Percentiles rank a stretch among this genome's conserved stretches.
Evolutionary conservation across 2,888 invertebrate genomes (phyloP).

Genomic region (Eupithecia subumbrata): DNA sequence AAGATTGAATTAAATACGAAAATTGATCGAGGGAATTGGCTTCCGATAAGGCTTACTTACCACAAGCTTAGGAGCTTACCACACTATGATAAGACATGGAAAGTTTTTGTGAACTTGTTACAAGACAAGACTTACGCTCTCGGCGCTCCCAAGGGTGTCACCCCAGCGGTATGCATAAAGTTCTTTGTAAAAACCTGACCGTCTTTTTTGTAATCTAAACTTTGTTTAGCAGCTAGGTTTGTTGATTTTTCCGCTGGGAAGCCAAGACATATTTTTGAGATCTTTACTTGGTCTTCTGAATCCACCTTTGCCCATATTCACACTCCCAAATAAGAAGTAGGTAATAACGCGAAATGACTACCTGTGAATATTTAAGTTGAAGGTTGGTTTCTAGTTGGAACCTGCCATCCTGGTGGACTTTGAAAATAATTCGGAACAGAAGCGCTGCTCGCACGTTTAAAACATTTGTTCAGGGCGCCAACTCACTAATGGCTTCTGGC

Average conservation of each 20-base stretch:
- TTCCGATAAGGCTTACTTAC: constrained; percentile 36
- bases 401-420: neutral
- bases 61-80: constrained; percentile 15
- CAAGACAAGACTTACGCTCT: neutral
- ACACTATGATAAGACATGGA: constrained; percentile 16
- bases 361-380: neutral
- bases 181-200: neutral
- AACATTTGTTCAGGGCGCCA: constrained; percentile 61
- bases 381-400: neutral
- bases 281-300: neutral
- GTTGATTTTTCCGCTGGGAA: neutral
- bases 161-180: neutral
- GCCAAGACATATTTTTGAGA: too few species aligned
- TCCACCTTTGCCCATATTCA: neutral
- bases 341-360: neutral
- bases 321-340: neutral
- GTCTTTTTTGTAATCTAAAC: neutral
- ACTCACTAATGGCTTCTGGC: constrained; percentile 60
- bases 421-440: constrained; percentile 12
- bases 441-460: constrained; percentile 58
- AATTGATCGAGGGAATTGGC: constrained; percentile 47
- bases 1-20: constrained; percentile 59
- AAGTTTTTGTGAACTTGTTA: constrained; percentile 5
- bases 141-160: neutral
- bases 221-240: neutral